Percentiles rank a stretch among this genome's conserved stretches.
These are phyloP conservation scores for Pollimyrus isidori DNA, from an alignment of 2,113 vertebrate genomes.

Conservation along the genomic window DNA sequence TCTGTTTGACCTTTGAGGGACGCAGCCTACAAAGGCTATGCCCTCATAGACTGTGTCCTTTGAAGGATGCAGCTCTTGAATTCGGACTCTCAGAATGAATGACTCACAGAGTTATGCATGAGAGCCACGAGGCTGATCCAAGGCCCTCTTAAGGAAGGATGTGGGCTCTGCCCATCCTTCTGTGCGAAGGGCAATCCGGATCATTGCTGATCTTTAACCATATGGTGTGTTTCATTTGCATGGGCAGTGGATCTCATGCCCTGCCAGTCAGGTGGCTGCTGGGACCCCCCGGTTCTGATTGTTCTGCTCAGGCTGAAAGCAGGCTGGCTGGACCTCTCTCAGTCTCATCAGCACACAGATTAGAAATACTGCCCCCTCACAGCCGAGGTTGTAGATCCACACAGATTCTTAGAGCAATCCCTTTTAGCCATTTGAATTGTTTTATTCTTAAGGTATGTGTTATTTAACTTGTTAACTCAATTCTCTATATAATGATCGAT, in stretches of 20 bases:
- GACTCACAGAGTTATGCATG: neutral
- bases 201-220: neutral
- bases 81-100: neutral
- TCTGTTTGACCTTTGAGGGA: neutral
- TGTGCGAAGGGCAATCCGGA: neutral
- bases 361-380: no score
- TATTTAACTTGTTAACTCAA: neutral
- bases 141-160: neutral
- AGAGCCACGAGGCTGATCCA: neutral
- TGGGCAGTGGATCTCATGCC: neutral
- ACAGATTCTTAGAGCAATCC: neutral
- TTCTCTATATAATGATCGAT: neutral
- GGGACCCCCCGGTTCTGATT: no score
- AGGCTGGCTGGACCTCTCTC: neutral
- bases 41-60: neutral
- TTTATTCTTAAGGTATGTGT: neutral
- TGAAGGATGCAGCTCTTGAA: neutral
- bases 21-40: neutral
- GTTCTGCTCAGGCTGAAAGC: no score
- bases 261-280: neutral
- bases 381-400: neutral
- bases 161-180: neutral
- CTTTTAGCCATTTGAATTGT: neutral
- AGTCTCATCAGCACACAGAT: no score
- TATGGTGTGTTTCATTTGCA: neutral